Percentiles rank a stretch among this genome's conserved stretches.
Conservation (phyloP, 2,113 vertebrate species). For the Lophochroa leadbeateri region DNA sequence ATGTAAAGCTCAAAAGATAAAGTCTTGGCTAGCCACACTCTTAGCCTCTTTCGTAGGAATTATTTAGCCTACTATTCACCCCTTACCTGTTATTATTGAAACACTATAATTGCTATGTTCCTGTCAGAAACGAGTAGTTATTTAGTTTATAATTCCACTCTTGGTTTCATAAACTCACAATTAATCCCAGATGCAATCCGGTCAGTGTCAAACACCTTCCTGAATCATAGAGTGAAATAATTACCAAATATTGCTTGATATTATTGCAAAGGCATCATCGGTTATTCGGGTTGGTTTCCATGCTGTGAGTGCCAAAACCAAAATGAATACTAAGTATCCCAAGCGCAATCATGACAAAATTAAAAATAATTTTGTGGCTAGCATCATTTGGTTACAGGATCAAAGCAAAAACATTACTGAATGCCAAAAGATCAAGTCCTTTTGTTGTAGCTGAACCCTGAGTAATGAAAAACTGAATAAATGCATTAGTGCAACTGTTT, state of each 20-base stretch:
- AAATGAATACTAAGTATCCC: neutral
- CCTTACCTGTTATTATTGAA: neutral
- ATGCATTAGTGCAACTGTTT: neutral
- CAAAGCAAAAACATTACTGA: slow-evolving; percentile 2
- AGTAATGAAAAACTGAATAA: neutral
- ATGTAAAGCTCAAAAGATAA: neutral
- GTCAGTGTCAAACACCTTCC: neutral
- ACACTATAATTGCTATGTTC: neutral
- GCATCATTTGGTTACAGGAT: neutral
- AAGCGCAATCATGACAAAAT: neutral
- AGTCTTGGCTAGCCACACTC: neutral
- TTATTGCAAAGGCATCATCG: neutral
- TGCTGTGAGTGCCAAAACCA: neutral
- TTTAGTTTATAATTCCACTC: neutral
- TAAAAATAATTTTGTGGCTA: neutral
- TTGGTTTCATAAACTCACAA: neutral
- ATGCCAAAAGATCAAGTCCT: neutral
- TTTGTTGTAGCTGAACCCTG: neutral
- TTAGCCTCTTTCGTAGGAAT: neutral
- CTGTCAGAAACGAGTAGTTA: neutral
- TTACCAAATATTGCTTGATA: neutral
- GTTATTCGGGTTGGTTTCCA: neutral
- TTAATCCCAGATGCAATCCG: neutral
- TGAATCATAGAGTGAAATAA: neutral
- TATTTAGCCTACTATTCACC: neutral